Percentiles rank a stretch among this genome's conserved stretches.
Evolutionary conservation across 2,113 vertebrate species (phyloP).

Genomic region (Mirounga angustirostris): DNA sequence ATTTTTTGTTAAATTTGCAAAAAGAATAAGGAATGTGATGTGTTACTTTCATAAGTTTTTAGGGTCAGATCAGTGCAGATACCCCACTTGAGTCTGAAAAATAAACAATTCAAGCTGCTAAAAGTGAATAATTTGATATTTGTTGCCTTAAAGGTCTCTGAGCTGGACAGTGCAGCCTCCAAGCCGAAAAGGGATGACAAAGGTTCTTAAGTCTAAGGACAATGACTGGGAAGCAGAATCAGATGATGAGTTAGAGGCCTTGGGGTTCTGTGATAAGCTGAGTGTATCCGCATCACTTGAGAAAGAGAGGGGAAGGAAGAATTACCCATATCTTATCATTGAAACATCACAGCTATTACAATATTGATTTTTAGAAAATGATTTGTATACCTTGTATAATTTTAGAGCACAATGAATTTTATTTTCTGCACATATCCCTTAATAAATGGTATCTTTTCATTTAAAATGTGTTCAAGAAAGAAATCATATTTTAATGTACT

Average conservation of each 20-base stretch:
- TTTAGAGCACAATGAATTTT: not conserved
- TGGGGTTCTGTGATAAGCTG: not conserved
- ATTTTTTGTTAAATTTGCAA: not conserved
- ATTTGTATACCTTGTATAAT: not conserved
- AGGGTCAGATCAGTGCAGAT: not conserved
- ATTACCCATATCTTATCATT: not conserved
- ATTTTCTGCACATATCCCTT: not conserved
- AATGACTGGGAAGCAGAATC: not conserved
- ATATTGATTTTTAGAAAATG: not conserved
- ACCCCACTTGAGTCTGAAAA: not conserved
- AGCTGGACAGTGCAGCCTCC: not conserved
- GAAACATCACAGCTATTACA: not conserved
- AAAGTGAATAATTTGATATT: not conserved
- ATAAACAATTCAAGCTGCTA: not conserved
- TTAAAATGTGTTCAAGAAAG: not conserved
- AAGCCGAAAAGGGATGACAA: not conserved
- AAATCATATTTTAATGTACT: not conserved
- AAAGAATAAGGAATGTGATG: not conserved
- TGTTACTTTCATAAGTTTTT: not conserved
- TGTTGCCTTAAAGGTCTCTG: not conserved
- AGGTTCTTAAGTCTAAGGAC: not conserved
- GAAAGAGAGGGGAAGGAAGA: not conserved
- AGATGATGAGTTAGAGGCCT: not conserved
- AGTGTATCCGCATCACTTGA: not conserved
- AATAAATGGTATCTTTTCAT: not conserved